These are phyloP conservation scores for Pristionchus fissidentatus DNA, from an alignment of 2,888 invertebrate genomes.

Conservation along the genomic window DNA sequence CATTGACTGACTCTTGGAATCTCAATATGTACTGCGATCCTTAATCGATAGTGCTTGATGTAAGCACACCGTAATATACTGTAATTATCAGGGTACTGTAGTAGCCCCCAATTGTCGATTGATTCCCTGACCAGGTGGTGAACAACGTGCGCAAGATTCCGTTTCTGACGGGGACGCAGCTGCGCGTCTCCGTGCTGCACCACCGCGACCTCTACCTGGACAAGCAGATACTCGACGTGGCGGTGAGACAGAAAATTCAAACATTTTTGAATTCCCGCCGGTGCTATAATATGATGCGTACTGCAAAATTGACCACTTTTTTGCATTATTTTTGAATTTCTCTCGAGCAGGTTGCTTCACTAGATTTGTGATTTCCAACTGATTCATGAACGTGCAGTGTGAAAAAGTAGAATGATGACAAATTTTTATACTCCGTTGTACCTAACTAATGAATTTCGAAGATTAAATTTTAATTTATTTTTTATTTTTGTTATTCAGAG, in stretches of 20 bases:
- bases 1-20: not conserved
- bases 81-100: not conserved
- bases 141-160: conserved; percentile 75
- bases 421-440: not conserved
- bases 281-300: not conserved
- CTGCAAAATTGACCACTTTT: not conserved
- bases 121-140: conserved; percentile 55
- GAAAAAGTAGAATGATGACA: not conserved
- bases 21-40: not conserved
- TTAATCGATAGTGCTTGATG: not conserved
- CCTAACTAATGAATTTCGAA: not conserved
- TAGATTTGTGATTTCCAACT: not conserved
- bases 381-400: not conserved
- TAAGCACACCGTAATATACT: not conserved
- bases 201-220: conserved; percentile 74
- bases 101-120: no score
- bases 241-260: conserved; percentile 55
- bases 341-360: not conserved
- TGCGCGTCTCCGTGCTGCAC: conserved; percentile 72
- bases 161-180: conserved; percentile 71
- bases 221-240: conserved; percentile 67
- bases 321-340: not conserved
- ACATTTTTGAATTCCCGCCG: conserved; percentile 4
- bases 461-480: conserved; percentile 22
- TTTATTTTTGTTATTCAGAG: conserved; percentile 52